A percentile compares a stretch with the other conserved stretches of the same genome.
phyloP scores from a whole-genome alignment of 2,113 vertebrate genomes.

The Clarias macrocephalus region DNA sequence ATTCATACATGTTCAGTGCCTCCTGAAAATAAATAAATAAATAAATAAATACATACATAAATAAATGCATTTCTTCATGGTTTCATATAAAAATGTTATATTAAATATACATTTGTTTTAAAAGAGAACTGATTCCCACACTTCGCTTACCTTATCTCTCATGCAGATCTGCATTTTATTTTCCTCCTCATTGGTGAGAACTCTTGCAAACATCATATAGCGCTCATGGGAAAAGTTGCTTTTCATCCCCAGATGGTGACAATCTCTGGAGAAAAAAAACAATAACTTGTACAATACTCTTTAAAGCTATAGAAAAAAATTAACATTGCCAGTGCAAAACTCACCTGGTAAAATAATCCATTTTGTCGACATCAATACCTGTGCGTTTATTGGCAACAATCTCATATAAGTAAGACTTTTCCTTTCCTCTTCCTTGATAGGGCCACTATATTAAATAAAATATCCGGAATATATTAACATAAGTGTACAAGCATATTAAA shows the following conservation, averaged over 20 bases:
- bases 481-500: too few species aligned
- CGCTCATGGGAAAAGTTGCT: slow-evolving; percentile 27
- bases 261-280: background rate
- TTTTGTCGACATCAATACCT: slow-evolving; percentile 30
- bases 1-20: slow-evolving; percentile 23
- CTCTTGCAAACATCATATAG: slow-evolving; percentile 27
- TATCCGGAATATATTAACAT: too few species aligned
- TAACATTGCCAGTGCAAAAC: background rate
- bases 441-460: too few species aligned
- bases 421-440: background rate
- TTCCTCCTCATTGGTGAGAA: background rate
- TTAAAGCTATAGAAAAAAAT: background rate
- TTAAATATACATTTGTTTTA: background rate
- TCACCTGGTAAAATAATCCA: slow-evolving; percentile 28
- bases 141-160: slow-evolving; percentile 22
- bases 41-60: too few species aligned
- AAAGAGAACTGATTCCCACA: background rate
- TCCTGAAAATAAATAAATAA: background rate
- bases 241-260: slow-evolving; percentile 29
- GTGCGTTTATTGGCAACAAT: slow-evolving; percentile 8
- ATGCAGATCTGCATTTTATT: slow-evolving; percentile 13
- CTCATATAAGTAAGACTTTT: background rate
- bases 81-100: background rate
- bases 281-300: background rate
- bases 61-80: too few species aligned